Base-by-base conservation (phyloP, 2,888 invertebrate species). In the Cheilosia pagana region DNA sequence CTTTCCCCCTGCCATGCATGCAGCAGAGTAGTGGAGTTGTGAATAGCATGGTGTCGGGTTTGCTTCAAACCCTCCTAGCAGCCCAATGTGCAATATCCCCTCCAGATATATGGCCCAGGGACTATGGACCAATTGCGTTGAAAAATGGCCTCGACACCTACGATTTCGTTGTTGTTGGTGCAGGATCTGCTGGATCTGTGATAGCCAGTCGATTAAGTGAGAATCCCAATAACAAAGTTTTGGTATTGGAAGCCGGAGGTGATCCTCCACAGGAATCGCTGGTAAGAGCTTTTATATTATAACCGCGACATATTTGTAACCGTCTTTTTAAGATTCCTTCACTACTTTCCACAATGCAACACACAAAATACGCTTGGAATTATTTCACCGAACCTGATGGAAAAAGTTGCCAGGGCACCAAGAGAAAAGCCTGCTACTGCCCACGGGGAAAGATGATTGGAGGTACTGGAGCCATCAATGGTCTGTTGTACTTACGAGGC, bases 401-500 rank as follows among this genome's bases (percentile, higher is more conserved):
- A 0, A 85, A 55, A 4, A 79, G 89, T 4, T 89, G 90, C 21
- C 86, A 81, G 21, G 91, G 87, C 0, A 86, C 88, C 59, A 79
- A 59, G 4, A 74, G 89, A 14, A 79, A 88, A 0, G 91, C 88
- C 10, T 94, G 94, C 87, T 90, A 89, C 59, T 94, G 93, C 93
- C 92, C 94, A 0, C 91, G 94, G 16, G 95, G 95, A 0, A 94
- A 94, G 88, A 92, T 93, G 12, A 90, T 96, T 1, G 96, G 96
- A 0, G 96, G 96, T 0, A 92, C 93, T 1, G 94, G 94, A 14
- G 92, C 92, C 0, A 92, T 95, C 2, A 95, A 95, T 89, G 94
- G 92, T 10, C 94, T 95, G 95, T 72, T 95, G 0, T 94, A 95
- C 88, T 89, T 94, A 0, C 92, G 94, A 4, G 95, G 95, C 0